Percentiles rank a stretch among this genome's conserved stretches.
Evolutionary conservation across 2,888 invertebrate species (phyloP).

Genomic region (Thymelicus sylvestris): DNA sequence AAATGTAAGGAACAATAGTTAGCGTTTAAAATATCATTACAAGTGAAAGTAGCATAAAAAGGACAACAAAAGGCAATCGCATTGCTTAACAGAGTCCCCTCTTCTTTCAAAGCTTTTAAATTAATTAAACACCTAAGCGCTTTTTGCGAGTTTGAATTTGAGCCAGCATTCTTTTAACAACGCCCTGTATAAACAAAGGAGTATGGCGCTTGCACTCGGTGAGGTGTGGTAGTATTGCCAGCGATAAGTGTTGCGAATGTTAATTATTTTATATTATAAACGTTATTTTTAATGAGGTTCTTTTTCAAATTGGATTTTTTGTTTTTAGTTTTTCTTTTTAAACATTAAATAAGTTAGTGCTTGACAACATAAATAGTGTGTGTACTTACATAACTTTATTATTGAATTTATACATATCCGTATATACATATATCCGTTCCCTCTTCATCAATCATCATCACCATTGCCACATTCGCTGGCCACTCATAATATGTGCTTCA

Average conservation of each 20-base stretch:
- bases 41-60: slow-evolving; percentile 28
- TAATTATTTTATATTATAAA: no score
- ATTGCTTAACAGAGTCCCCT: slow-evolving; percentile 50
- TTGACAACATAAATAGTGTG: no score
- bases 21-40: slow-evolving; percentile 21
- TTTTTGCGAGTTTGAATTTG: slow-evolving; percentile 57
- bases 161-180: slow-evolving; percentile 56
- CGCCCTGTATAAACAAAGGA: slow-evolving; percentile 48
- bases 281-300: no score
- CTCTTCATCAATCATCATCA: no score
- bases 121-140: slow-evolving; percentile 72
- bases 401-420: no score
- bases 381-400: no score
- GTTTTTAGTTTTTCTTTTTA: no score
- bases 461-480: no score
- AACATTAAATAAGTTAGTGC: no score
- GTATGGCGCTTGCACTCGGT: slow-evolving; percentile 39
- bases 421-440: no score
- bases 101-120: slow-evolving; percentile 63
- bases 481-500: no score
- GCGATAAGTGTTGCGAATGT: slow-evolving; percentile 16
- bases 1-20: background rate
- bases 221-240: slow-evolving; percentile 33
- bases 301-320: no score
- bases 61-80: slow-evolving; percentile 47